Percentiles rank a stretch among this genome's conserved stretches.
Conservation (phyloP, 2,888 invertebrate species). For the Drosophila testacea region DNA sequence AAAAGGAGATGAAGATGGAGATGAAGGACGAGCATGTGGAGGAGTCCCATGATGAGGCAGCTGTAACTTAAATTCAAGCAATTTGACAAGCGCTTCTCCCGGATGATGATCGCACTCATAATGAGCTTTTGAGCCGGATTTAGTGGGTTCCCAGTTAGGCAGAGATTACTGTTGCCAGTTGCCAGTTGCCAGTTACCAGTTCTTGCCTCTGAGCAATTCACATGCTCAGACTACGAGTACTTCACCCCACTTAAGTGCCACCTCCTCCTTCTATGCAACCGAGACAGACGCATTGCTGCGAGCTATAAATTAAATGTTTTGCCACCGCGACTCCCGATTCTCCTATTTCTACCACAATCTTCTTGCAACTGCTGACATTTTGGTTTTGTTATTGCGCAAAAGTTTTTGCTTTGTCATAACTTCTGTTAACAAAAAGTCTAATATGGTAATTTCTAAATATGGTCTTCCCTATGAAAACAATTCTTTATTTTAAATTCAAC, state of each 20-base stretch:
- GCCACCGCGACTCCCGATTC: constrained; percentile 7
- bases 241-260: constrained; percentile 16
- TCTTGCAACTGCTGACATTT: constrained; percentile 28
- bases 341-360: background rate
- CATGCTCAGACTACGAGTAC: constrained; percentile 48
- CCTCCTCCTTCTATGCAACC: background rate
- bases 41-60: constrained; percentile 22
- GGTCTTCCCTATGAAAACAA: background rate
- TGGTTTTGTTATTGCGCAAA: constrained; percentile 32
- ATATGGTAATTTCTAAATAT: background rate
- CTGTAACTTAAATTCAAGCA: constrained; percentile 63
- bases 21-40: constrained; percentile 1
- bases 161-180: background rate
- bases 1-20: background rate
- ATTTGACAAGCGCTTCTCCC: constrained; percentile 64
- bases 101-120: constrained; percentile 55
- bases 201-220: constrained; percentile 44
- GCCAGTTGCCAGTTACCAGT: background rate
- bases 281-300: constrained; percentile 55
- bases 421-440: background rate
- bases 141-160: constrained; percentile 26
- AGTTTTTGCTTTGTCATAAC: constrained; percentile 4
- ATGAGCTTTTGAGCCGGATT: constrained; percentile 55
- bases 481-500: background rate
- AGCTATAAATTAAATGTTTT: constrained; percentile 68